Base-by-base conservation (phyloP, 2,113 vertebrate genomes). In the Meriones unguiculatus region DNA sequence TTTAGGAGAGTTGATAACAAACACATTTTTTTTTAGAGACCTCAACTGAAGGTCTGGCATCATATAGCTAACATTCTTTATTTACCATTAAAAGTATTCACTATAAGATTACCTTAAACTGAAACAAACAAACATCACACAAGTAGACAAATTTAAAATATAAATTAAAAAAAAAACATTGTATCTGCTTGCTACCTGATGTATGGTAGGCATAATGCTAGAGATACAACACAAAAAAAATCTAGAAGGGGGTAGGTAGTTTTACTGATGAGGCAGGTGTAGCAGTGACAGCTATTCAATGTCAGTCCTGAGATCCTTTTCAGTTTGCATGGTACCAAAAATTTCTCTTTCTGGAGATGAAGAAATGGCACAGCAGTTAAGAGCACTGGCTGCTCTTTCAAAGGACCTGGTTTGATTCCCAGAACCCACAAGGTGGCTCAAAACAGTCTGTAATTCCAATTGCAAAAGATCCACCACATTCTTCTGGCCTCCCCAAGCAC, bases 141-240 rank as follows among this genome's bases (percentile, higher is more conserved):
- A 95, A 95, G 57, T 18, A 90, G 59, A 54, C 22, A 90, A 87
- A 96, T 89, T 91, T 62, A 89, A 97, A 97, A 82, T 67, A 81
- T 11, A 73, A 88, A 95, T 73, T 82, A 59, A 96, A 81, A 64
- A 14, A 73, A 95, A 57, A 93, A 24, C 41, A 86, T 69, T 54
- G 52, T 38, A 77, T 72, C 95, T 75, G 69, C 30, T 90, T 57
- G 75, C 46, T 90, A 54, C 25, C 18, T 82, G 38, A 59, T 81
- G 73, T 69, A 65, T 0, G 32, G 32, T 46, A 80, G 87, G 84
- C 22, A 95, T 64, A 90, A 52, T 75, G 18, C 7, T 77, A 87
- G 38, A 91, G 62, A 82, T 3, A 62, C 20, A 96, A 50, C 87
- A 69, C 30, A 70, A 46, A 46, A 87, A 32, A 87, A 59, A 82